A percentile compares a stretch with the other conserved stretches of the same genome.
Conservation (phyloP, 1,140 invertebrate genomes). For the Drosophila ambigua region DNA sequence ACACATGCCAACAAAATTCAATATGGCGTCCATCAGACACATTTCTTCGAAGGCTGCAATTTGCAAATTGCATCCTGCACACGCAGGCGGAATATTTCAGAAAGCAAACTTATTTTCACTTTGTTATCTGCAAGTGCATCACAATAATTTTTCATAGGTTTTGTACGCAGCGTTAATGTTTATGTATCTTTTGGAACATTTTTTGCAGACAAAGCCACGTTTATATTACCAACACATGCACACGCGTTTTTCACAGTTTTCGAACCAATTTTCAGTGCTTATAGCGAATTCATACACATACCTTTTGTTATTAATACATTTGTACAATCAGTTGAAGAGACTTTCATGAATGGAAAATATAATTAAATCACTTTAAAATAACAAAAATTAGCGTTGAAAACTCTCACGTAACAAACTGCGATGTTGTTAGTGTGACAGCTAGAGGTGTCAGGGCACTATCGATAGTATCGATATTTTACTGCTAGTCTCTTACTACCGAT, state of each 20-base stretch:
- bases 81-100: not conserved
- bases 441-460: no score
- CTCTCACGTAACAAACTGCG: constrained; percentile 74
- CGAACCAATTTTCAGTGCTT: constrained; percentile 4
- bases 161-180: not conserved
- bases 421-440: constrained; percentile 51
- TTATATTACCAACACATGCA: constrained; percentile 45
- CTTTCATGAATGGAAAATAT: constrained; percentile 47
- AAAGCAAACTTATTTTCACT: not conserved
- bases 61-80: constrained; percentile 17
- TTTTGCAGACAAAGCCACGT: constrained; percentile 53
- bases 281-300: constrained; percentile 41
- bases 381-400: constrained; percentile 62
- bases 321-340: constrained; percentile 65
- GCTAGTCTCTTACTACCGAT: no score
- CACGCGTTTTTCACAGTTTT: constrained; percentile 28
- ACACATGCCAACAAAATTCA: constrained; percentile 52
- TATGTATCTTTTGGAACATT: constrained; percentile 2
- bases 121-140: not conserved
- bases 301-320: constrained; percentile 73
- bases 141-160: not conserved
- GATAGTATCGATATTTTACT: no score
- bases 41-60: constrained; percentile 25
- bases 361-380: constrained; percentile 60
- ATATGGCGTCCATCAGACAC: constrained; percentile 63